Conservation (phyloP, 1,140 invertebrate species). For the Cephus cinctus region DNA sequence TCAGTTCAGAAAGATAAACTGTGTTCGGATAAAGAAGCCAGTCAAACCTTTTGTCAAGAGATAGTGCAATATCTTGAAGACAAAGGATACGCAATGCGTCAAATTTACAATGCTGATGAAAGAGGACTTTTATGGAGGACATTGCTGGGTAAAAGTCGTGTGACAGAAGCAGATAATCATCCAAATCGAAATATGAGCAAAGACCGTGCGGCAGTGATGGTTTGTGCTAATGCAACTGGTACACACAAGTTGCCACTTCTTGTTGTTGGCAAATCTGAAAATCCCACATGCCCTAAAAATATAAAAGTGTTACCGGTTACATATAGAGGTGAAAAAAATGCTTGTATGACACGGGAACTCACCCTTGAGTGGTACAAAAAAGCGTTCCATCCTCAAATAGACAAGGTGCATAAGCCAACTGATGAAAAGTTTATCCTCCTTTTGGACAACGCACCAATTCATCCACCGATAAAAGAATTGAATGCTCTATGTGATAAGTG, state of each 20-base stretch:
- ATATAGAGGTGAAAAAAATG: constrained; percentile 22
- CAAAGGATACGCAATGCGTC: constrained; percentile 8
- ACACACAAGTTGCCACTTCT: constrained; percentile 26
- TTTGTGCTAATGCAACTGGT: constrained; percentile 28
- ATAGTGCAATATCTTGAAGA: constrained; percentile 3
- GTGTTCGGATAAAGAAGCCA: constrained; percentile 10
- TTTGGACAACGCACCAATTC: constrained; percentile 50
- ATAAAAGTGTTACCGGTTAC: constrained; percentile 14
- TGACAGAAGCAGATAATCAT: constrained; percentile 12
- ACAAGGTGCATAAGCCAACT: too few relatives aligned
- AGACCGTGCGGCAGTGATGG: constrained; percentile 39
- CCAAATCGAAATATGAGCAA: constrained; percentile 26
- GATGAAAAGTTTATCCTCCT: constrained; percentile 46
- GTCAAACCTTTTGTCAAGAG: background rate
- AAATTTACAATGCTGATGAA: constrained; percentile 35
- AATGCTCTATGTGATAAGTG: constrained; percentile 38
- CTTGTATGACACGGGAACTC: constrained; percentile 25
- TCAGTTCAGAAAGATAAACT: constrained; percentile 21
- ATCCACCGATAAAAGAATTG: constrained; percentile 36
- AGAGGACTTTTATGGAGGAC: constrained; percentile 26
- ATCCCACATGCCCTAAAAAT: constrained; percentile 28
- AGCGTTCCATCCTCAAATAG: too few relatives aligned
- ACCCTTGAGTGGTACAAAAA: constrained; percentile 25
- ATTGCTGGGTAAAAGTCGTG: constrained; percentile 22
- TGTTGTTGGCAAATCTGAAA: constrained; percentile 29